Base-by-base conservation (phyloP, 2,888 invertebrate genomes). In the Tridacna gigas region DNA sequence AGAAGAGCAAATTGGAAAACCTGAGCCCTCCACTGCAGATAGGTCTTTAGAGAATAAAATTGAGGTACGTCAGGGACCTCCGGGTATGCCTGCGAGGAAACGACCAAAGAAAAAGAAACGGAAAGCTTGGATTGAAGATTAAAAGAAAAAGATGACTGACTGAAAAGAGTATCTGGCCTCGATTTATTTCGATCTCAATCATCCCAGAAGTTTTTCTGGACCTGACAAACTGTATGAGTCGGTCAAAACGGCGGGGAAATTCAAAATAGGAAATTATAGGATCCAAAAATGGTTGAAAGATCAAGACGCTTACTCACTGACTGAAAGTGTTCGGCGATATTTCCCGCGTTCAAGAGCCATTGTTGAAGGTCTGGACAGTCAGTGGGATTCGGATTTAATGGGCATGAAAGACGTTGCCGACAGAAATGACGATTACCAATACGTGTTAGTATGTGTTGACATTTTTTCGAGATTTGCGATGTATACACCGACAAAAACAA, bases 151-250 rank as follows among this genome's bases (percentile, higher is more conserved):
- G 12, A 80, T 80, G 63, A 47, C 60, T 18, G 69, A 73, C 18
- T 82, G 82, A 78, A 82, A 82, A 61, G 28, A 63, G 0, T 78
- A 82, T 69, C 28, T 82, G n/a, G n/a, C n/a, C n/a, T n/a, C n/a
- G n/a, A n/a, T n/a, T n/a, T n/a, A n/a, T n/a, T n/a, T n/a, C n/a
- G 37, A 71, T 22, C 73, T 65, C 18, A 74, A 22, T 7, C 63
- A 74, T 25, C 80, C 79, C n/a, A 60, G 47, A 15, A 79, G 83
- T 63, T 75, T 48, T 51, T 18, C 51, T 0, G 73, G 79, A 20
- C 73, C 75, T 3, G 65, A 18, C 48, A 78, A 74, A 66, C 18
- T 74, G 45, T 77, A 73, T 51, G n/a, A n/a, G n/a, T n/a, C n/a
- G n/a, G n/a, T n/a, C n/a, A n/a, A n/a, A n/a, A n/a, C n/a, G n/a